Evolutionary conservation across 2,797 vertebrate species (phyloP), one percentile per base, ranked within the genome.

Genomic region (Glossophaga mutica): DNA sequence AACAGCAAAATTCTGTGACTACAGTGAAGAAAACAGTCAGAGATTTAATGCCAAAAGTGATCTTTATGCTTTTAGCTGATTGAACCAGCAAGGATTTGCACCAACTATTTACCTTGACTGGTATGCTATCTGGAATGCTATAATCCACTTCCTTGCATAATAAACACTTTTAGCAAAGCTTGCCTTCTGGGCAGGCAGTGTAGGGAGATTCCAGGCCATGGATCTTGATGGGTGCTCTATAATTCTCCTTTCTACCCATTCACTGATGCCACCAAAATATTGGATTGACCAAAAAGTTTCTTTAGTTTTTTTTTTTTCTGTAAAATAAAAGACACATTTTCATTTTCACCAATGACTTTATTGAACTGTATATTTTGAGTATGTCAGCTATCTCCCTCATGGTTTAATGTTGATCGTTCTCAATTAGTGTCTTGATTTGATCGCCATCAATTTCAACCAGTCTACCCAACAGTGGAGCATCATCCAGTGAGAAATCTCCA

Each of bases 41-140:
- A 91, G 52, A 94, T 96, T 96, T 96, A 91, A 87, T 89, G 88
- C 82, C 78, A 92, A 86, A 93, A 93, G 79, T 91, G 44, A 95
- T 96, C 44, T 97, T 96, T 87, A 62, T 84, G 91, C 87, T 97
- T 97, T 97, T 94, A 96, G 89, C 79, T 91, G 65, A 96, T 97
- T 97, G 95, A 96, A 94, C 70, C 91, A 94, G 95, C 86, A 96
- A 96, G 71, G 92, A 87, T 93, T 70, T 87, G 50, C 39, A 96
- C 46, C 19, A 93, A 89, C 46, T 84, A 81, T 96, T 91, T 91
- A 96, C 90, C 34, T 94, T 96, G 89, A 96, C 92, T 93, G 55
- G 68, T 96, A 87, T 89, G 96, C 57, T 96, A 67, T 42, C 68
- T 97, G 91, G 82, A 70, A 96, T 42, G 67, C 55, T 86, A 68